Base-by-base conservation (phyloP, 1,140 invertebrate species). In the Lanistes nyassanus region DNA sequence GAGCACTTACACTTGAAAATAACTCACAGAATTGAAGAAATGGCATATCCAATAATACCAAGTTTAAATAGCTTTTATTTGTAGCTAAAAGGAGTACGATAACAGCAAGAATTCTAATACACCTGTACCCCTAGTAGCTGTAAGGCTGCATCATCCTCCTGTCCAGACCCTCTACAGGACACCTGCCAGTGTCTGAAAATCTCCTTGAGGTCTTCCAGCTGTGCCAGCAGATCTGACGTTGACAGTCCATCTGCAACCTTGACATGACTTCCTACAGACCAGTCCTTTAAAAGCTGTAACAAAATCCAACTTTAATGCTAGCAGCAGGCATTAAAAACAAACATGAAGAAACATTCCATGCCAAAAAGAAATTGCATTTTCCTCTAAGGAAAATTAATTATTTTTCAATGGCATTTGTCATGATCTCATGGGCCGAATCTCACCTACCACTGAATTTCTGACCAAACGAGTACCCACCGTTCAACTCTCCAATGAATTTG, bases 101-200 rank as follows among this genome's bases (percentile, higher is more conserved):
- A n/a, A n/a, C n/a, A n/a, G n/a, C n/a, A n/a, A n/a, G n/a, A n/a
- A n/a, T n/a, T n/a, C n/a, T n/a, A n/a, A n/a, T n/a, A n/a, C n/a
- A n/a, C 36, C 23, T 16, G 1, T 70, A 70, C 68, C 68, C 23
- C 29, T 31, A 70, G n/a, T 11, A 70, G 31, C 68, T 70, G 51
- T 21, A 56, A 7, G 9, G n/a, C 47, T 4, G 23, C 68, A 5
- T 56, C 29, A 47, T 51, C 66, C 4, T 21, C 4, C 16, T 23
- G n/a, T 0, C 37, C 11, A 23, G 3, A 26, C 11, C 6, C 6
- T 19, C 37, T 53, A 16, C 51, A 29, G 21, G 51, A 78, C 11
- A 80, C 67, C 51, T 67, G 79, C 84, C 81, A 83, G 29, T 75
- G 66, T 60, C 79, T 74, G 26, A 81, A 79, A 2, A 83, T 55